phyloP scores from a whole-genome alignment of 2,797 vertebrate genomes.

The Nyctalus aviator region DNA sequence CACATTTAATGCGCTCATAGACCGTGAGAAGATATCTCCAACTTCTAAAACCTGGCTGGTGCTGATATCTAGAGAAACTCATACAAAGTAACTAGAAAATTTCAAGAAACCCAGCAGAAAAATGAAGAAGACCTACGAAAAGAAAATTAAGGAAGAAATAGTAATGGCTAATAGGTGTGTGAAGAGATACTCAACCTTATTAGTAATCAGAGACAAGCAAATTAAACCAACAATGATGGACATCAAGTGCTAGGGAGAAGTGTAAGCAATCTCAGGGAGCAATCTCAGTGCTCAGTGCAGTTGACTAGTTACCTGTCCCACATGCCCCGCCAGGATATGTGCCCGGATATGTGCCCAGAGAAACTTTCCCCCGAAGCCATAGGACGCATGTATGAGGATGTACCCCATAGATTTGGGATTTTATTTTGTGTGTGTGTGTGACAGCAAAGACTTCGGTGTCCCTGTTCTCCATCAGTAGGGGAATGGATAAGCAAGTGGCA shows the following conservation, averaged over 20 bases:
- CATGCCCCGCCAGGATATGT: accelerated
- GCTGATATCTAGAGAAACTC: not conserved
- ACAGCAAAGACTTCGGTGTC: not conserved
- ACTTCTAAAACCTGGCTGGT: not conserved
- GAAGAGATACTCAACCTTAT: slow-evolving; percentile 29
- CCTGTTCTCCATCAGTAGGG: not conserved
- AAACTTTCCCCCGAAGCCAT: not conserved
- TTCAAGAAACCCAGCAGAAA: slow-evolving; percentile 28
- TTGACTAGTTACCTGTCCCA: not conserved
- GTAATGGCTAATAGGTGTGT: slow-evolving; percentile 36
- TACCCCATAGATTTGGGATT: not conserved
- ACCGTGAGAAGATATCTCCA: not conserved
- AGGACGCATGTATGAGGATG: not conserved
- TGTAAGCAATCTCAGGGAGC: not conserved
- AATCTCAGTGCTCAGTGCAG: not conserved
- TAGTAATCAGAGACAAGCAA: slow-evolving; percentile 54
- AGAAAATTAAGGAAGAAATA: slow-evolving; percentile 58
- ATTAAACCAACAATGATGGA: slow-evolving; percentile 36
- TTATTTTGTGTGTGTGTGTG: not conserved
- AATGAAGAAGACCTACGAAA: not conserved
- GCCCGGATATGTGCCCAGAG: not conserved
- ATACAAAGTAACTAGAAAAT: not conserved
- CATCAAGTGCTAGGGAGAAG: not conserved
- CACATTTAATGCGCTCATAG: not conserved
- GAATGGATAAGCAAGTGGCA: not conserved